These are phyloP conservation scores for Gymnopithys bicolor DNA, from an alignment of 2,797 vertebrate species.

Conservation along the genomic window DNA sequence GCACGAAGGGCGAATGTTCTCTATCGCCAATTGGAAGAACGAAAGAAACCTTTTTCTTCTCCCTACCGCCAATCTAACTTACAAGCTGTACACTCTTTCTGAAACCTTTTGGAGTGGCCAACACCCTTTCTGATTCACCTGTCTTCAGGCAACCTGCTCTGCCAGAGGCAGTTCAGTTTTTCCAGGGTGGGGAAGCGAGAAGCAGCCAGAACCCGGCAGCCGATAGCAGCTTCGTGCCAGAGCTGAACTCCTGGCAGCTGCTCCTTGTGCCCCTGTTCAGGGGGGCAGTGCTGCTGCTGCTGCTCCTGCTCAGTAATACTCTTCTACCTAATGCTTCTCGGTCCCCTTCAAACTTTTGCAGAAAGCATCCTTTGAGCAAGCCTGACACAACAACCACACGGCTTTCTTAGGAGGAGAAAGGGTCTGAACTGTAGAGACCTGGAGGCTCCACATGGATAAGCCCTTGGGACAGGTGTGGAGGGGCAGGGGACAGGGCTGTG, in stretches of 20 bases:
- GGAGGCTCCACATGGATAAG: not conserved
- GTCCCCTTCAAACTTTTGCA: not conserved
- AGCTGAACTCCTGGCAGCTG: not conserved
- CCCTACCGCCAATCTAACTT: not conserved
- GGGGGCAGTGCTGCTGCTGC: not conserved
- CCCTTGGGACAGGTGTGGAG: fast-evolving
- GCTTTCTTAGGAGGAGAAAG: not conserved
- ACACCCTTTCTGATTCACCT: not conserved
- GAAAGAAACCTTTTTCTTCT: not conserved
- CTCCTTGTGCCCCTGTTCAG: not conserved
- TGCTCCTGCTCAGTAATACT: not conserved
- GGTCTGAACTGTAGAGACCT: not conserved
- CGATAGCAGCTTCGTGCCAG: not conserved
- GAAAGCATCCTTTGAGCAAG: not conserved
- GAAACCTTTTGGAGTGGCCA: not conserved
- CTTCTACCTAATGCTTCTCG: not conserved
- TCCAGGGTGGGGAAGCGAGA: not conserved
- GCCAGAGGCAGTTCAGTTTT: not conserved
- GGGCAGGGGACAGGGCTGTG: not conserved
- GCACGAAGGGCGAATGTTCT: not conserved
- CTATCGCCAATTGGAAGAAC: not conserved
- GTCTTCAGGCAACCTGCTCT: not conserved
- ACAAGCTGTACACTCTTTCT: not conserved
- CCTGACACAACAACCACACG: not conserved
- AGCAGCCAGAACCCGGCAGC: not conserved